Conservation (phyloP, 2,797 vertebrate genomes). For the Melanotaenia nigrans region DNA sequence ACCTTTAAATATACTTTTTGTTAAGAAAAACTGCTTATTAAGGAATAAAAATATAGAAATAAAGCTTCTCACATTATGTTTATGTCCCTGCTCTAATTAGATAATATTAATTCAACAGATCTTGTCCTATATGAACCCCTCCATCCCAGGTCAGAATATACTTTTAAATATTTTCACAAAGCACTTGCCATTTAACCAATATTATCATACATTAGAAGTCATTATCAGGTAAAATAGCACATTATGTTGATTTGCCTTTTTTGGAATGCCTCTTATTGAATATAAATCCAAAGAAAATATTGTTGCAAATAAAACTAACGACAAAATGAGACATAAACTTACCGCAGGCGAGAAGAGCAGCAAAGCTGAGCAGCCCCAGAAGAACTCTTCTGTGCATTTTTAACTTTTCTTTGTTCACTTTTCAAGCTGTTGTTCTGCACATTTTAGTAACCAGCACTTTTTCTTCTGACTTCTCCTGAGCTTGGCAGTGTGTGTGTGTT, state of each 20-base stretch:
- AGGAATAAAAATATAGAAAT: background rate
- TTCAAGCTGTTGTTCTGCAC: slow-evolving; percentile 36
- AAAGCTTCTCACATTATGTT: background rate
- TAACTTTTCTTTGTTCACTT: slow-evolving; percentile 14
- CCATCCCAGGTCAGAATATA: background rate
- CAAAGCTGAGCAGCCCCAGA: slow-evolving; percentile 62
- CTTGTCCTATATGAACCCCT: background rate
- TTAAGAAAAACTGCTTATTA: background rate
- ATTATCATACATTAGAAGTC: background rate
- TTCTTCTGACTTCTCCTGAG: slow-evolving; percentile 8
- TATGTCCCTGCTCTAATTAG: background rate
- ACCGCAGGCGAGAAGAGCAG: slow-evolving; percentile 71
- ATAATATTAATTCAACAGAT: background rate
- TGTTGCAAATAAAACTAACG: background rate
- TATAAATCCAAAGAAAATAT: background rate
- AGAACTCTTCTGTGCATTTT: slow-evolving; percentile 53
- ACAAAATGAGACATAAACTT: slow-evolving; percentile 43
- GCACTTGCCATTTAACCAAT: background rate
- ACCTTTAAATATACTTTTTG: background rate
- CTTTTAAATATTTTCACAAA: background rate
- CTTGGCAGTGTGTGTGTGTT: slow-evolving; percentile 5
- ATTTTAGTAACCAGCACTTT: slow-evolving; percentile 43
- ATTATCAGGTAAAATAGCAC: no score
- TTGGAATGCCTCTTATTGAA: background rate
- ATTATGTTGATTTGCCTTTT: no score